These are phyloP conservation scores for Cololabis saira DNA, from an alignment of 2,113 vertebrate genomes.

Conservation along the genomic window DNA sequence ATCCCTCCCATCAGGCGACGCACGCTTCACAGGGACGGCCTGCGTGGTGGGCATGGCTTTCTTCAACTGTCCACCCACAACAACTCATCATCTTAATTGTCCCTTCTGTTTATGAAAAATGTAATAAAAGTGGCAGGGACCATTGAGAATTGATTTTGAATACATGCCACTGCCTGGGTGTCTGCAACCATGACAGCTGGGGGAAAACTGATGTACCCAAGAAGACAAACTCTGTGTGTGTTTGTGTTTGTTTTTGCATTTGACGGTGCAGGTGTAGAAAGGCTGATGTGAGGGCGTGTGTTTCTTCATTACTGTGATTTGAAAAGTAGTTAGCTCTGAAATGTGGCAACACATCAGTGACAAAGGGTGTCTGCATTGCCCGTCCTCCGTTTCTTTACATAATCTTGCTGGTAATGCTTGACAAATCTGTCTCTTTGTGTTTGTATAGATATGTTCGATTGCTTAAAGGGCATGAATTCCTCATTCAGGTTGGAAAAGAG, in stretches of 20 bases:
- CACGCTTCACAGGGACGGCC: constrained; percentile 33
- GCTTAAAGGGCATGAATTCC: constrained; percentile 54
- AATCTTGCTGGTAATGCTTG: constrained; percentile 63
- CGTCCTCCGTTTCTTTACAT: constrained; percentile 46
- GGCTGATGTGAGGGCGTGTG: background rate
- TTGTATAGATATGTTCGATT: constrained; percentile 56
- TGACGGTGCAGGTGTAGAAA: background rate
- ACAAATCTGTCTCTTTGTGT: constrained; percentile 66
- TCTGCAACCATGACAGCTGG: constrained; percentile 67
- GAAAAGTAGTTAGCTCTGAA: constrained; percentile 50
- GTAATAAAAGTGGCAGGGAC: constrained; percentile 70
- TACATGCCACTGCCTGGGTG: constrained; percentile 61
- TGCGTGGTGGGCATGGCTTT: constrained; percentile 59
- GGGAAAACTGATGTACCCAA: constrained; percentile 48
- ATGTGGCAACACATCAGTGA: constrained; percentile 50
- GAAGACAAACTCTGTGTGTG: constrained; percentile 32
- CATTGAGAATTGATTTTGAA: constrained; percentile 69
- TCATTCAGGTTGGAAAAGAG: constrained; percentile 41
- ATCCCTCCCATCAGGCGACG: constrained; percentile 18
- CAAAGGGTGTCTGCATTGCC: constrained; percentile 49
- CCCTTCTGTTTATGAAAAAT: constrained; percentile 72
- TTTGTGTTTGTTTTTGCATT: constrained; percentile 1
- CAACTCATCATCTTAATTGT: constrained; percentile 77
- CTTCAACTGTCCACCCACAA: constrained; percentile 73
- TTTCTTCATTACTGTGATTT: constrained; percentile 56